These are phyloP conservation scores for Apomyelois bistriatella DNA, from an alignment of 2,888 invertebrate genomes.

Conservation along the genomic window DNA sequence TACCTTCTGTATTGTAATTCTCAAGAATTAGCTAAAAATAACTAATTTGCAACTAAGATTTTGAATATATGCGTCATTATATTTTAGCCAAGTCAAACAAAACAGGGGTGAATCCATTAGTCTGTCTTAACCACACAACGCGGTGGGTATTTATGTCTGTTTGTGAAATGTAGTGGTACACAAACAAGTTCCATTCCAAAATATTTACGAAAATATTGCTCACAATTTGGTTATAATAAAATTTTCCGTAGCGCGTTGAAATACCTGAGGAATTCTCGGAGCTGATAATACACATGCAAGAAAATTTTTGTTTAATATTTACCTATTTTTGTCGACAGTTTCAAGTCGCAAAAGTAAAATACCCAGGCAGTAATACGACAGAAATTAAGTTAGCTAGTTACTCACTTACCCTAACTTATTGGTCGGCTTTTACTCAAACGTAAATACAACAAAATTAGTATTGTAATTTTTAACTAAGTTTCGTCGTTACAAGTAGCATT, in stretches of 20 bases:
- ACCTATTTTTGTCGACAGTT: not conserved
- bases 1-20: too few species aligned
- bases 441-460: too few species aligned
- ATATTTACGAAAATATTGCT: constrained; percentile 77
- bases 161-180: constrained; percentile 44
- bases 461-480: too few species aligned
- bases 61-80: too few species aligned
- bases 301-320: not conserved
- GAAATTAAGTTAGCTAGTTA: too few species aligned
- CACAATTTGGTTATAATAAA: constrained; percentile 75
- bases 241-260: constrained; percentile 57
- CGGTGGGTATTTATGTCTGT: constrained; percentile 49
- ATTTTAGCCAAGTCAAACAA: constrained; percentile 15
- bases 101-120: constrained; percentile 24
- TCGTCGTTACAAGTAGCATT: too few species aligned
- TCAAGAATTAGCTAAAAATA: too few species aligned
- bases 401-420: too few species aligned
- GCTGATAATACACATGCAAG: constrained; percentile 39
- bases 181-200: constrained; percentile 67
- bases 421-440: too few species aligned
- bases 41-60: too few species aligned
- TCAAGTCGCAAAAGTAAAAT: too few species aligned
- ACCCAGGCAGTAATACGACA: too few species aligned
- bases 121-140: constrained; percentile 20
- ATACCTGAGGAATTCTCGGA: constrained; percentile 36